These are phyloP conservation scores for Melanostigma gelatinosum DNA, from an alignment of 2,113 vertebrate species.

Conservation along the genomic window DNA sequence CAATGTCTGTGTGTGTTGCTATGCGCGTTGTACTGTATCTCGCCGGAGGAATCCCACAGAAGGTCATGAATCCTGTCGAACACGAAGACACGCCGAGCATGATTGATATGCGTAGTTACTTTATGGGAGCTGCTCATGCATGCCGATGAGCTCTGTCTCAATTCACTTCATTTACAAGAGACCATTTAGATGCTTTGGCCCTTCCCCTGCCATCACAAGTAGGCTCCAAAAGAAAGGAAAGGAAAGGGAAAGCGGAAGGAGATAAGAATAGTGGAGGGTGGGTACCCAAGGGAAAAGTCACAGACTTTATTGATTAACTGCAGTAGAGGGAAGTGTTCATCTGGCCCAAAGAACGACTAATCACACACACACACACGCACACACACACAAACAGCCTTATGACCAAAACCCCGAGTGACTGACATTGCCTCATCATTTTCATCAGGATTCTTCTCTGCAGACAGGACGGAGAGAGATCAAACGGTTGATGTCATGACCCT, in stretches of 20 bases:
- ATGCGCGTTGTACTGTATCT: constrained; percentile 46
- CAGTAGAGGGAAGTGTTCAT: constrained; percentile 55
- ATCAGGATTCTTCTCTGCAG: constrained; percentile 56
- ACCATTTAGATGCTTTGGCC: constrained; percentile 47
- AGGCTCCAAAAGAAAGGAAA: neutral
- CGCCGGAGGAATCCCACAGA: constrained; percentile 62
- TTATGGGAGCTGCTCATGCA: constrained; percentile 71
- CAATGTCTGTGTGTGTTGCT: constrained; percentile 2
- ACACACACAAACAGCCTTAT: constrained; percentile 23
- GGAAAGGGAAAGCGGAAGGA: constrained; percentile 3
- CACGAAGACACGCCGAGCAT: constrained; percentile 45
- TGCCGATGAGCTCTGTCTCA: constrained; percentile 72
- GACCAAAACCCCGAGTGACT: constrained; percentile 36
- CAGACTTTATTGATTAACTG: constrained; percentile 58
- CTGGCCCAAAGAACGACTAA: constrained; percentile 56
- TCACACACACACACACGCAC: constrained; percentile 33
- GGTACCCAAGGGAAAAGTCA: constrained; percentile 38
- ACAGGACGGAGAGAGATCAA: constrained; percentile 66
- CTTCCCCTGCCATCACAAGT: constrained; percentile 36
- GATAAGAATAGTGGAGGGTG: constrained; percentile 13
- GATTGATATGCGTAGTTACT: constrained; percentile 77
- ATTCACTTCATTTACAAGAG: constrained; percentile 76
- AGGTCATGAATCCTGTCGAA: constrained; percentile 65
- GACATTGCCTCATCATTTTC: constrained; percentile 55
- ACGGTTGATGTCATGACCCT: constrained; percentile 65